These are phyloP conservation scores for Brachionus angularis DNA, from an alignment of 1,140 invertebrate genomes.

Conservation along the genomic window DNA sequence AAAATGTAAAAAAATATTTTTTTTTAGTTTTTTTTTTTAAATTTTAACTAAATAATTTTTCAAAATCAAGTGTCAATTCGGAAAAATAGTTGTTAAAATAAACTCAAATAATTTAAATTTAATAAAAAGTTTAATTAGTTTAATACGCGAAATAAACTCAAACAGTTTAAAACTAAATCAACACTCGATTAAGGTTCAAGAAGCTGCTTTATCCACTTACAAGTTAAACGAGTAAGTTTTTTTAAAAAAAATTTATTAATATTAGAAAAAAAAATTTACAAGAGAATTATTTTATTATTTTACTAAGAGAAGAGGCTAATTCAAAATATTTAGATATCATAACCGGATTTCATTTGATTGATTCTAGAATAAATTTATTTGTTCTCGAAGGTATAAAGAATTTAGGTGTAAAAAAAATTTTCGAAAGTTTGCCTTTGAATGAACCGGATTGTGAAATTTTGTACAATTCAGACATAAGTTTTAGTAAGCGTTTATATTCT, in stretches of 20 bases:
- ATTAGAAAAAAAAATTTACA: background rate
- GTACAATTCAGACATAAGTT: slow-evolving; percentile 54
- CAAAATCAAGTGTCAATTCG: slow-evolving; percentile 15
- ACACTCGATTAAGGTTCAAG: slow-evolving; percentile 52
- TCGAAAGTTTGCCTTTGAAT: slow-evolving; percentile 47
- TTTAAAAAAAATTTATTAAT: background rate
- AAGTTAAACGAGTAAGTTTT: slow-evolving; percentile 54
- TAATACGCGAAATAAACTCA: slow-evolving; percentile 5
- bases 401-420: slow-evolving; percentile 49
- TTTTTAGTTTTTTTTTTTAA: background rate
- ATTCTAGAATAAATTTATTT: slow-evolving; percentile 54
- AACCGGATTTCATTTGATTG: slow-evolving; percentile 57
- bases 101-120: slow-evolving; percentile 12
- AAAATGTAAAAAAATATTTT: background rate
- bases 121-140: background rate
- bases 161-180: slow-evolving; percentile 49
- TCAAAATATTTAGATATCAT: slow-evolving; percentile 53
- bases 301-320: slow-evolving; percentile 7
- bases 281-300: background rate
- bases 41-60: background rate
- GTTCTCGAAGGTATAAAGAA: slow-evolving; percentile 55
- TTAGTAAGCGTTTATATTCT: slow-evolving; percentile 54
- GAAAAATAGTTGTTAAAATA: slow-evolving; percentile 12
- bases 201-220: slow-evolving; percentile 55
- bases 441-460: slow-evolving; percentile 52